Evolutionary conservation across 2,888 invertebrate genomes (phyloP).

Genomic region (Brenthis hecate): DNA sequence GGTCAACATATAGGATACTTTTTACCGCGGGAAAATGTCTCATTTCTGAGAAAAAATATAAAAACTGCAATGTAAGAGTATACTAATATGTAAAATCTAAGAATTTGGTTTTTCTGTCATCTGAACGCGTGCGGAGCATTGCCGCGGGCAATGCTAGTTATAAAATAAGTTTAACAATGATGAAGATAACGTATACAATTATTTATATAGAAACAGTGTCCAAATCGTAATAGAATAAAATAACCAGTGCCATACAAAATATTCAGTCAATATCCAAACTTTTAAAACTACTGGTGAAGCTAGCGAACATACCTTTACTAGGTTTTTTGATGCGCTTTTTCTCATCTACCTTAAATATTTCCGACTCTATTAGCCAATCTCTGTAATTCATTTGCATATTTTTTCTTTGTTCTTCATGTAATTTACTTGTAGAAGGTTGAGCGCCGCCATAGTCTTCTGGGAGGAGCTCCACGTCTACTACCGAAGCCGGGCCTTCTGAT

Average conservation of each 20-base stretch:
- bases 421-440: constrained; percentile 72
- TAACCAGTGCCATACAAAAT: neutral
- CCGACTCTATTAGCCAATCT: constrained; percentile 84
- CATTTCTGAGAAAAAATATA: too few species aligned
- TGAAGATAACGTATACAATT: too few species aligned
- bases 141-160: too few species aligned
- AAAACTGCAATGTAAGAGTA: too few species aligned
- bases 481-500: constrained; percentile 74
- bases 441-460: constrained; percentile 85
- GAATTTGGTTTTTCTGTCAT: too few species aligned
- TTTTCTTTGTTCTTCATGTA: constrained; percentile 81
- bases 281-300: constrained; percentile 76
- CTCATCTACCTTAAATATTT: constrained; percentile 78
- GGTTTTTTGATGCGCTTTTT: constrained; percentile 75
- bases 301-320: constrained; percentile 76
- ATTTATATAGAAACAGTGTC: neutral
- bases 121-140: too few species aligned
- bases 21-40: too few species aligned
- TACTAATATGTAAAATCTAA: too few species aligned
- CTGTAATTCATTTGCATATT: constrained; percentile 82
- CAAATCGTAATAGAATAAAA: neutral
- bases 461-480: constrained; percentile 70
- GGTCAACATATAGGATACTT: too few species aligned
- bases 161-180: too few species aligned
- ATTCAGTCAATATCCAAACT: constrained; percentile 75